Evolutionary conservation across 92 coral and sea anemone species (phyloP).

Genomic region (Parazoanthus swiftii): DNA sequence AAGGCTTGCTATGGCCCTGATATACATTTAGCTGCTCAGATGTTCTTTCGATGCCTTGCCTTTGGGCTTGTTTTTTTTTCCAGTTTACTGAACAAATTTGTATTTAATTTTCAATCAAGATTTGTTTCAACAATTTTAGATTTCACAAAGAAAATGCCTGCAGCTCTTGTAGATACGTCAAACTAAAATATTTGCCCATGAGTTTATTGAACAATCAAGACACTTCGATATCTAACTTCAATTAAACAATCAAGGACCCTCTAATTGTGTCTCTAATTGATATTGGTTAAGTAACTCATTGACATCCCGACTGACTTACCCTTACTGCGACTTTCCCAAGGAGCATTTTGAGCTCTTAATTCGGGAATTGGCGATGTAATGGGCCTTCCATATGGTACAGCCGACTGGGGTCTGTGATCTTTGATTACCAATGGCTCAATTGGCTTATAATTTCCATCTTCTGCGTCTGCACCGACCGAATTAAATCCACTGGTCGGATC

Average conservation of each 20-base stretch:
- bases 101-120: too few relatives aligned
- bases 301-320: constrained; percentile 41
- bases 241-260: constrained; percentile 12
- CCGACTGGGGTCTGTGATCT: constrained; percentile 84
- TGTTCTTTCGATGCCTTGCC: too few relatives aligned
- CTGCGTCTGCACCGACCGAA: constrained; percentile 86
- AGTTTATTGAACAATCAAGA: neutral
- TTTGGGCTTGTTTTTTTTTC: too few relatives aligned
- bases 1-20: too few relatives aligned
- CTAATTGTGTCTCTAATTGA: neutral
- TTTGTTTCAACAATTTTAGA: neutral
- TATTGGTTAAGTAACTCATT: neutral
- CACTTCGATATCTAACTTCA: neutral
- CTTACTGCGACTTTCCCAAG: constrained; percentile 72
- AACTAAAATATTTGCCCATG: neutral
- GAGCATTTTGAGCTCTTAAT: constrained; percentile 64
- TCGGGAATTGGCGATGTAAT: constrained; percentile 74
- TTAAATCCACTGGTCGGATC: constrained; percentile 87
- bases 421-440: constrained; percentile 76
- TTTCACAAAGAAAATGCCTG: neutral
- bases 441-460: constrained; percentile 79
- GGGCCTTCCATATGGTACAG: constrained; percentile 83
- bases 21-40: too few relatives aligned
- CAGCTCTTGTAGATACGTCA: too few relatives aligned
- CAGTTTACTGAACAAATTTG: too few relatives aligned